Conservation (phyloP, 2,113 vertebrate species). For the Rutilus rutilus region DNA sequence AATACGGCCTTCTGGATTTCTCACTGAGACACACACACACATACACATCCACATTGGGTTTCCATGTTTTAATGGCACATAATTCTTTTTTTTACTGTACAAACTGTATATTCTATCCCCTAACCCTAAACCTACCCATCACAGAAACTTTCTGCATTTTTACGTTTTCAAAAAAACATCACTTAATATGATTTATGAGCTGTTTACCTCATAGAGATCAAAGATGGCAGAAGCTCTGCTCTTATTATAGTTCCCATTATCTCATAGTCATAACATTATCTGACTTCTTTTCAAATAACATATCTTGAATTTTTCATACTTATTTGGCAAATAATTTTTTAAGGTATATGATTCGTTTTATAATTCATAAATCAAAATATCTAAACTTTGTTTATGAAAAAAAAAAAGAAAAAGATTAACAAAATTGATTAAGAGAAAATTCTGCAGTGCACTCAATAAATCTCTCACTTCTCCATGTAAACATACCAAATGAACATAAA, state of each 20-base stretch:
- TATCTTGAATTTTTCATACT: background rate
- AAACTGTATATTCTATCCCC: too few species aligned
- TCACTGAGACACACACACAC: constrained; percentile 73
- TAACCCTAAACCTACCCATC: too few species aligned
- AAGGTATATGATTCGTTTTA: background rate
- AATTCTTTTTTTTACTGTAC: too few species aligned
- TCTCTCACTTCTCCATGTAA: background rate
- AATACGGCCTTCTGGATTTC: constrained; percentile 87
- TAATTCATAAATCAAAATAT: background rate
- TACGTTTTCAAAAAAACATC: too few species aligned
- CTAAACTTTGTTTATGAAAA: background rate
- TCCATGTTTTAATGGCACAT: too few species aligned
- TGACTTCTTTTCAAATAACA: background rate
- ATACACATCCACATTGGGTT: background rate
- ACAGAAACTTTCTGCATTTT: too few species aligned
- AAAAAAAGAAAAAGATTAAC: background rate
- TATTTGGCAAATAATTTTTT: background rate
- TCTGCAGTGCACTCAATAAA: background rate
- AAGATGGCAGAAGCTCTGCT: background rate
- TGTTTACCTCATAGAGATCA: too few species aligned
- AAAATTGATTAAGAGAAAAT: background rate
- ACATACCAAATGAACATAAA: background rate
- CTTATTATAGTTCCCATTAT: background rate
- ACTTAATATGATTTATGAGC: too few species aligned
- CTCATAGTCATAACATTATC: background rate